Evolutionary conservation across 2,888 invertebrate genomes (phyloP).

Genomic region (Platycheirus rosarum): DNA sequence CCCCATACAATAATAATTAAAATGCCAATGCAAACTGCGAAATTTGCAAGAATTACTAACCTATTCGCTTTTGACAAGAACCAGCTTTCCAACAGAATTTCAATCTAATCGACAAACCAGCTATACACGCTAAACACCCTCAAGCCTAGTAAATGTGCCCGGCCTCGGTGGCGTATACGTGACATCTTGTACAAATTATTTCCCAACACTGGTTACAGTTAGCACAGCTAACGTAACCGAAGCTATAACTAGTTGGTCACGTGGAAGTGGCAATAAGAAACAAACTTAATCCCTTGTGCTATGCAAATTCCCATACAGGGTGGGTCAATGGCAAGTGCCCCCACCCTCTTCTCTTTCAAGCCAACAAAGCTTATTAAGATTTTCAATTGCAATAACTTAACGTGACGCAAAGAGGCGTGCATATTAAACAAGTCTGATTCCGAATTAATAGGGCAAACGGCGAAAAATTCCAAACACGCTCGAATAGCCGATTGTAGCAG

Average conservation of each 20-base stretch:
- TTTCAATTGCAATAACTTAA: conserved; percentile 19
- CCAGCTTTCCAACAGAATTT: too few species aligned
- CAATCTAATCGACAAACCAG: too few species aligned
- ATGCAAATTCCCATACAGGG: neutral
- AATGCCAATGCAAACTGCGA: too few species aligned
- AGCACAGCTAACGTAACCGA: neutral
- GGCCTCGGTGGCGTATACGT: conserved; percentile 18
- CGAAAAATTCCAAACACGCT: neutral
- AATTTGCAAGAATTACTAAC: too few species aligned
- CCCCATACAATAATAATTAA: too few species aligned
- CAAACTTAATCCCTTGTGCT: conserved; percentile 1
- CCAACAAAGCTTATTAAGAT: conserved; percentile 6
- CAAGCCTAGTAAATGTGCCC: neutral
- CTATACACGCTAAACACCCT: too few species aligned
- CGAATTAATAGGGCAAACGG: conserved; percentile 9
- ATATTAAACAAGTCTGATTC: neutral
- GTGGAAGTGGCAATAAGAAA: conserved; percentile 7
- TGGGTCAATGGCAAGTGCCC: neutral
- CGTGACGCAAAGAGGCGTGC: conserved; percentile 3
- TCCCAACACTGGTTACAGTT: conserved; percentile 2
- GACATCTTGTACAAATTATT: conserved; percentile 8
- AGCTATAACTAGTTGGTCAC: conserved; percentile 19
- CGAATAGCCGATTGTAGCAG: neutral
- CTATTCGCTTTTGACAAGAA: too few species aligned
- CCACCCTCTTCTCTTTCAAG: neutral